Evolutionary conservation across 2,888 invertebrate species (phyloP), one percentile per base, ranked within the genome.

Genomic region (Dasysyrphus albostriatus): DNA sequence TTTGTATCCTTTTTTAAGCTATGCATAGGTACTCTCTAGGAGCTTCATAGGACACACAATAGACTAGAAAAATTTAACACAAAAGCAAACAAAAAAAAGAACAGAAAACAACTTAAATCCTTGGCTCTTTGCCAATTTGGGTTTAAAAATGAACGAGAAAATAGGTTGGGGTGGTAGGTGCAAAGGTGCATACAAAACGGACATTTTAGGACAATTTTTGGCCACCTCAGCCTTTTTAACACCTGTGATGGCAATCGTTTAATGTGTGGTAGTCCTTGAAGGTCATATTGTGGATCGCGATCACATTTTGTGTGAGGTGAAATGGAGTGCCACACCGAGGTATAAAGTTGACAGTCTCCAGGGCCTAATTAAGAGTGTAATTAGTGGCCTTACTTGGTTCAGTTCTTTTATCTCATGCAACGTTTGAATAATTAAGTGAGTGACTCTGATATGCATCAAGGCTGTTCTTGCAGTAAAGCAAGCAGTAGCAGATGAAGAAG

Each of bases 291-390:
- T 47, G 42, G 54, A 54, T 56, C 19, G 67, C n/a, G 37, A 56
- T 56, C 67, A 34, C n/a, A 44, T 61, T 70, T 44, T 54, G 19
- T 59, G 39, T 24, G n/a, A 69, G 51, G 67, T 51, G 37, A 51
- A 19, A 19, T 9, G 12, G 42, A 7, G 6, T 2, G 12, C 39
- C 34, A 42, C 39, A 51, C 61, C 56, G 12, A 69, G 58, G 61
- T 39, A 63, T 4, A 14, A 37, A 19, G 67, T 65, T 65, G 65
- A 85, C 63, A 77, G 49, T 77, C 82, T 78, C 74, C 16, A 42
- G 82, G 74, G 85, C 61, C 82, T 82, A 85, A 85, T 85, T 82
- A 85, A 77, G 82, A 78, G 77, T 74, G 69, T 85, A 85, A 82
- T 85, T 82, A 85, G 85, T 78, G 82, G 74, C 63, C 76, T 69